Evolutionary conservation across 2,113 vertebrate species (phyloP).

Genomic region (Hassar affinis): DNA sequence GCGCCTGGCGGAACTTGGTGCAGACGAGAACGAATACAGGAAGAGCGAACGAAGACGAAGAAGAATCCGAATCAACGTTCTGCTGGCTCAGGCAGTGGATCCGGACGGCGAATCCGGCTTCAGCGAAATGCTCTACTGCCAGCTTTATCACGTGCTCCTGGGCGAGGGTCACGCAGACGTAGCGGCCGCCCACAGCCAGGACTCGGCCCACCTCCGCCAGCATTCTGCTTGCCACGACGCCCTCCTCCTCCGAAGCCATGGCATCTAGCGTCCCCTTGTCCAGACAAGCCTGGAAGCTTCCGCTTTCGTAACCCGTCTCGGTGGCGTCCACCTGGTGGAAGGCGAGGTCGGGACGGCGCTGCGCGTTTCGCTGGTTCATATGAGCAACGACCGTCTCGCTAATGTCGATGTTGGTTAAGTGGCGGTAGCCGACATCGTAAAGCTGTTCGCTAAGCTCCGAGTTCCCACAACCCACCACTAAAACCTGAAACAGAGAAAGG

Average conservation of each 20-base stretch:
- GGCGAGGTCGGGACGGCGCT: constrained; percentile 76
- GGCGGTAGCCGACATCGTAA: constrained; percentile 84
- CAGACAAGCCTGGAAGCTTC: constrained; percentile 83
- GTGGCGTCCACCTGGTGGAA: constrained; percentile 87
- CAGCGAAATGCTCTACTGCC: constrained; percentile 82
- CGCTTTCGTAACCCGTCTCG: constrained; percentile 80
- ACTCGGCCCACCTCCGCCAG: constrained; percentile 86
- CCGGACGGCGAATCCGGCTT: constrained; percentile 86
- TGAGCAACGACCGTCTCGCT: constrained; percentile 82
- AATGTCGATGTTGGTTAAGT: constrained; percentile 89
- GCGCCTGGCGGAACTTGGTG: constrained; percentile 85
- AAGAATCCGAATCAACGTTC: constrained; percentile 56
- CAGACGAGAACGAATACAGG: constrained; percentile 88
- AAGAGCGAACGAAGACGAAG: constrained; percentile 76
- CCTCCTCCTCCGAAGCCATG: constrained; percentile 77
- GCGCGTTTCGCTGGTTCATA: constrained; percentile 83
- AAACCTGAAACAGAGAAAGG: constrained; percentile 71
- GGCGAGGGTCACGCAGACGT: constrained; percentile 91
- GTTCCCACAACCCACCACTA: constrained; percentile 97
- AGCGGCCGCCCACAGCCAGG: constrained; percentile 85
- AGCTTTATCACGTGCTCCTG: constrained; percentile 86
- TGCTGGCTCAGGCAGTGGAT: constrained; percentile 80
- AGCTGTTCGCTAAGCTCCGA: constrained; percentile 94
- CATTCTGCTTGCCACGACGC: constrained; percentile 76
- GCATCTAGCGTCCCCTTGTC: constrained; percentile 96